Evolutionary conservation across 2,113 vertebrate species (phyloP).

Genomic region (Morone saxatilis): DNA sequence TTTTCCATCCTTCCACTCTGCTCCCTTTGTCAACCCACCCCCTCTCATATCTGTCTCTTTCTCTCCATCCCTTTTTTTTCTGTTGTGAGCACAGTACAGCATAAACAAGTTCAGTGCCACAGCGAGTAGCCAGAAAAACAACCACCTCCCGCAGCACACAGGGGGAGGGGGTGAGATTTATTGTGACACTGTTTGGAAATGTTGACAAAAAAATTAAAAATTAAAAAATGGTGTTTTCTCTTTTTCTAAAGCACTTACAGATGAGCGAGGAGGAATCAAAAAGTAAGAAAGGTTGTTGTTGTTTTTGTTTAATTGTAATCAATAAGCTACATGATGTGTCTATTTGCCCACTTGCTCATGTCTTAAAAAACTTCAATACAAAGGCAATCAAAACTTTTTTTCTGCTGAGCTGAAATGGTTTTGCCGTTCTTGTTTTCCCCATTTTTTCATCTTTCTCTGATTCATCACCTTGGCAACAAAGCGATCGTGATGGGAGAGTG

Average conservation of each 20-base stretch:
- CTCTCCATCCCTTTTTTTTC: constrained; percentile 13
- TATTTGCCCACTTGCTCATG: background rate
- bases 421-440: constrained; percentile 13
- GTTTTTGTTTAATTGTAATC: background rate
- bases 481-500: constrained; percentile 59
- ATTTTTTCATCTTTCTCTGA: constrained; percentile 29
- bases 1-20: background rate
- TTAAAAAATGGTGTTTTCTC: background rate
- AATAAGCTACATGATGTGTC: constrained; percentile 5
- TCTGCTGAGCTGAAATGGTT: constrained; percentile 20
- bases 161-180: constrained; percentile 31
- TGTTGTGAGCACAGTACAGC: constrained; percentile 30
- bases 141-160: constrained; percentile 23
- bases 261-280: background rate
- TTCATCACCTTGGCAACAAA: constrained; percentile 74
- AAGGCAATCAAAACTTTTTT: constrained; percentile 31
- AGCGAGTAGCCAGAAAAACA: constrained; percentile 21
- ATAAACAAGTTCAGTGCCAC: constrained; percentile 51
- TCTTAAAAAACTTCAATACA: constrained; percentile 13
- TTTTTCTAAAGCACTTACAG: background rate
- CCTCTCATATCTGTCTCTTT: constrained; percentile 25
- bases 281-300: constrained; percentile 3
- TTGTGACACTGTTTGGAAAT: constrained; percentile 44
- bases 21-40: background rate
- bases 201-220: constrained; percentile 29